Conservation (phyloP, 2,888 invertebrate species). For the Dryocosmus kuriphilus region DNA sequence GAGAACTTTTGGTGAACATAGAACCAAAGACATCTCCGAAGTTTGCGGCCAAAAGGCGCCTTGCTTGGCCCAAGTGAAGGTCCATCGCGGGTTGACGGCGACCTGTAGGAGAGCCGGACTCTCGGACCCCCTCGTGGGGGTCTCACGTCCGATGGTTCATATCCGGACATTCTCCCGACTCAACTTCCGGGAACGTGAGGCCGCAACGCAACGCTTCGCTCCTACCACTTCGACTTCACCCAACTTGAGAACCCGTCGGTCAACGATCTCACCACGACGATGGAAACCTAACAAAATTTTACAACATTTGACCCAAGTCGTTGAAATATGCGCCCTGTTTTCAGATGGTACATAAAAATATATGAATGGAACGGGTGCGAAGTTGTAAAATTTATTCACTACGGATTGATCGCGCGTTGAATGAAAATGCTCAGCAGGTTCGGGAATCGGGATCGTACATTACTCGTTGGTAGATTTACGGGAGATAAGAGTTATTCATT, state of each 20-base stretch:
- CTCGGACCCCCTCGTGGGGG: slow-evolving; percentile 46
- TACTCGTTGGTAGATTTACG: background rate
- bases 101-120: slow-evolving; percentile 38
- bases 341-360: slow-evolving; percentile 9
- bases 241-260: slow-evolving; percentile 49
- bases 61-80: slow-evolving; percentile 47
- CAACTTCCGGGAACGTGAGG: slow-evolving; percentile 76
- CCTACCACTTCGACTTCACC: slow-evolving; percentile 58
- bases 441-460: background rate
- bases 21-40: slow-evolving; percentile 35
- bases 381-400: background rate
- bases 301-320: background rate
- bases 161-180: slow-evolving; percentile 73
- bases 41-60: slow-evolving; percentile 42
- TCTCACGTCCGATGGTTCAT: slow-evolving; percentile 70
- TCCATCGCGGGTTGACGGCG: slow-evolving; percentile 45
- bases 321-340: background rate
- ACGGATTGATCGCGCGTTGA: slow-evolving; percentile 3
- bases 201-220: slow-evolving; percentile 60
- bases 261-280: slow-evolving; percentile 47
- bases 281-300: background rate
- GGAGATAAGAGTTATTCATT: slow-evolving; percentile 29
- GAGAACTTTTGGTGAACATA: slow-evolving; percentile 74
- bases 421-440: slow-evolving; percentile 16
- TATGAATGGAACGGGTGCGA: slow-evolving; percentile 12